Evolutionary conservation across 1,140 invertebrate species (phyloP), one percentile per base, ranked within the genome.

Genomic region (Solenopsis fugax): DNA sequence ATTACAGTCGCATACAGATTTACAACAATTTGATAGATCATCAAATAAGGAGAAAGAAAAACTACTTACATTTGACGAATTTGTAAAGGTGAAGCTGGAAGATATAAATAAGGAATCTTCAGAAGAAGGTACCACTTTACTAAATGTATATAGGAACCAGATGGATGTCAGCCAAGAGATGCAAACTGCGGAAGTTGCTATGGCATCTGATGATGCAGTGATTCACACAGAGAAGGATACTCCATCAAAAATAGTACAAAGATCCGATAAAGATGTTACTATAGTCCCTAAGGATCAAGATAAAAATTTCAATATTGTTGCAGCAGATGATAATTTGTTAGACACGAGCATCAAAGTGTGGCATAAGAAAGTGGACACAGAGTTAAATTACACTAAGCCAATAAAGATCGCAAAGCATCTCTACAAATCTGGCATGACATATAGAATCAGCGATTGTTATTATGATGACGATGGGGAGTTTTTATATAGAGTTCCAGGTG

Each of bases 391-490:
- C 93, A 95, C 96, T 84, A 95, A 96, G 77, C 95, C 93, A 88
- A 97, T 97, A 87, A 96, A 95, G 81, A 97, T 97, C 76, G 97
- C 97, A 7, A 96, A 96, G 77, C 95, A 96, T 73, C 93, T 96
- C 16, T 96, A 94, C 24, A 96, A 96, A 87, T 93, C 94, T 90
- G 96, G 96, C 29, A 96, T 96, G 48, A 97, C 96, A 18, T 97
- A 97, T 91, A 96, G 96, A 93, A 95, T 98, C 1, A 96, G 97
- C 88, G 97, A 98, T 95, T 97, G 97, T 89, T 98, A 96, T 94
- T 98, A 98, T 93, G 97, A 97, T 93, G 95, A 96, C 92, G 97
- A 97, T 96, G 97, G 97, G 0, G 95, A 96, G 93, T 97, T 98
- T 96, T 95, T 98, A 21, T 98, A 97, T 91, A 95, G 97, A 91